phyloP scores from a whole-genome alignment of 2,113 vertebrate species.

The Chrysochloris asiatica region DNA sequence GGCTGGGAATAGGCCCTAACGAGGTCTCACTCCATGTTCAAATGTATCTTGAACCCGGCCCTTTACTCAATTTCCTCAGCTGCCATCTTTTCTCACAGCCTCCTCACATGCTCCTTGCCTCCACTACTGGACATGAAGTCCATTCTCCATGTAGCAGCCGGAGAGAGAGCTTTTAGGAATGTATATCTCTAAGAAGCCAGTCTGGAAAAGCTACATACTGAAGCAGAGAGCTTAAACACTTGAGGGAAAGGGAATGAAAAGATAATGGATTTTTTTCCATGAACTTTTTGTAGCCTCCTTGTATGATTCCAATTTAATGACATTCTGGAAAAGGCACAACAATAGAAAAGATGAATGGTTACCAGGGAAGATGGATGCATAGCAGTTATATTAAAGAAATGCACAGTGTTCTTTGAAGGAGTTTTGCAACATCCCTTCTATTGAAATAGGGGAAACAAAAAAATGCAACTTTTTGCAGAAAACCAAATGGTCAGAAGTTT shows the following conservation, averaged over 20 bases:
- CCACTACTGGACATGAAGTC: no score
- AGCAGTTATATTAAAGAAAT: no score
- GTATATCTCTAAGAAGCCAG: neutral
- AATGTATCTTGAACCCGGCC: neutral
- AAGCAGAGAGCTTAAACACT: no score
- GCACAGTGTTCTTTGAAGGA: no score
- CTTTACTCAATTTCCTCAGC: neutral
- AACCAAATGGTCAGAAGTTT: no score
- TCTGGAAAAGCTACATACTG: neutral
- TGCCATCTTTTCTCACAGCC: neutral
- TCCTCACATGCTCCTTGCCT: neutral
- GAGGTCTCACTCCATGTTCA: neutral
- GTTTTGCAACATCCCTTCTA: no score
- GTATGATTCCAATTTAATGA: neutral
- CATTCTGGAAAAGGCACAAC: neutral
- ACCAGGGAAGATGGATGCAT: neutral
- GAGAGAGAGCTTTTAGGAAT: neutral
- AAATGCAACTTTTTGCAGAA: no score
- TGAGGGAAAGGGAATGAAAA: no score
- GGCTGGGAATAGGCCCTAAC: neutral
- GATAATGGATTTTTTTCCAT: no score
- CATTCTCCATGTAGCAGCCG: neutral
- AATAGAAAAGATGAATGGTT: neutral
- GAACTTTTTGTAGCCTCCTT: no score
- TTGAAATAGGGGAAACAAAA: no score